A percentile compares a stretch with the other conserved stretches of the same genome.
Evolutionary conservation across 1,140 invertebrate genomes (phyloP).

Genomic region (Cecropterus lyciades): DNA sequence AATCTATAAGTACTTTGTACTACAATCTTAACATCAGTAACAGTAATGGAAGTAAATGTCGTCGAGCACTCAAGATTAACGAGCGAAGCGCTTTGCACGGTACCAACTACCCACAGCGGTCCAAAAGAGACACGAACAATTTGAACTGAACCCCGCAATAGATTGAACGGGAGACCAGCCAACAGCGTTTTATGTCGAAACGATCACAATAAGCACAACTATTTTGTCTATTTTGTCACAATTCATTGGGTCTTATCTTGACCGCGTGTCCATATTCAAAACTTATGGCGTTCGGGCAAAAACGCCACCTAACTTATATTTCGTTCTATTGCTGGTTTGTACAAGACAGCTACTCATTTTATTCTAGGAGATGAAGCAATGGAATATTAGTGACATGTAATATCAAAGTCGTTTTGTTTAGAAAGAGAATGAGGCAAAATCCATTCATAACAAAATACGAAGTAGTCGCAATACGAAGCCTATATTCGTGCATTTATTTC

Average conservation of each 20-base stretch:
- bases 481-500: conserved; percentile 48
- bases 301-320: conserved; percentile 26
- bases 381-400: not conserved
- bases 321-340: conserved; percentile 19
- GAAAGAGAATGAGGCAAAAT: conserved; percentile 35
- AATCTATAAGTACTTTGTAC: too few relatives aligned
- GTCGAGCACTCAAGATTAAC: conserved; percentile 37
- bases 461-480: conserved; percentile 44
- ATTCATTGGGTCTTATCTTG: conserved; percentile 68
- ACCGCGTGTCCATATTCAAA: too few relatives aligned
- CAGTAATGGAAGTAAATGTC: conserved; percentile 30
- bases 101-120: too few relatives aligned
- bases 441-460: conserved; percentile 43
- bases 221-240: conserved; percentile 63
- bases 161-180: conserved; percentile 30
- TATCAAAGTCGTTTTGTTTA: conserved; percentile 12
- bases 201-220: too few relatives aligned
- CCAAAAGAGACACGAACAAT: too few relatives aligned
- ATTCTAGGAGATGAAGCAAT: not conserved
- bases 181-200: too few relatives aligned
- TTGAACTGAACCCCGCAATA: too few relatives aligned
- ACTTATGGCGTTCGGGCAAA: too few relatives aligned
- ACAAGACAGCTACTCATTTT: not conserved
- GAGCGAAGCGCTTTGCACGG: conserved; percentile 41
- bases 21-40: too few relatives aligned